A percentile compares a stretch with the other conserved stretches of the same genome.
phyloP scores from a whole-genome alignment of 2,888 invertebrate species.

The Amphipyra berbera region DNA sequence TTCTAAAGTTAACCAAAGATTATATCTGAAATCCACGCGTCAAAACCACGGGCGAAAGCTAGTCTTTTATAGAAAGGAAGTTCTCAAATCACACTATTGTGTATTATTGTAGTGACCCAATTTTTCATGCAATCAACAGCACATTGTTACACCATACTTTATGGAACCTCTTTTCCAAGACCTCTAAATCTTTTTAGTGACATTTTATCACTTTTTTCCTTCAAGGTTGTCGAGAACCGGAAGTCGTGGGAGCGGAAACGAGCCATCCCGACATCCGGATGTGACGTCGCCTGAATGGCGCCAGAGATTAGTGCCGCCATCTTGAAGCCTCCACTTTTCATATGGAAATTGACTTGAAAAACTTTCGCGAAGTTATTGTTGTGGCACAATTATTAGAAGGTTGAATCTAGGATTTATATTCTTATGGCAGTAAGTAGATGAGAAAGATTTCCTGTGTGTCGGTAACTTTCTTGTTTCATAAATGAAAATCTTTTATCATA shows the following conservation, averaged over 20 bases:
- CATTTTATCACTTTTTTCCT: conserved; percentile 29
- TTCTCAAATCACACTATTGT: too few species aligned
- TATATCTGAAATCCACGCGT: too few species aligned
- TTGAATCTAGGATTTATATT: conserved; percentile 22
- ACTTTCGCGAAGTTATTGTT: conserved; percentile 43
- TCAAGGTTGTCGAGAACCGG: conserved; percentile 62
- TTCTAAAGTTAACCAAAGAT: too few species aligned
- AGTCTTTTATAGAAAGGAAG: too few species aligned
- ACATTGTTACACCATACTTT: conserved; percentile 8
- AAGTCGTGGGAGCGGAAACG: conserved; percentile 67
- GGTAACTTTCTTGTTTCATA: too few species aligned
- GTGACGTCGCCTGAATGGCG: conserved; percentile 75
- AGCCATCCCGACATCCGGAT: conserved; percentile 69
- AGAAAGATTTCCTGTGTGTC: too few species aligned
- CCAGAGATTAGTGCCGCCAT: conserved; percentile 62
- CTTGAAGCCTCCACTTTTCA: conserved; percentile 54
- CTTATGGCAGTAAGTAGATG: not conserved
- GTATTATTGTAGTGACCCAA: not conserved
- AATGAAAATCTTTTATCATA: too few species aligned
- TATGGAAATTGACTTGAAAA: conserved; percentile 54
- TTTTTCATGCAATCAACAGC: not conserved
- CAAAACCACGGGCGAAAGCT: too few species aligned
- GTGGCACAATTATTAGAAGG: conserved; percentile 27
- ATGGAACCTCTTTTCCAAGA: conserved; percentile 8
- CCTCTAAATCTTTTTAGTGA: conserved; percentile 40